Evolutionary conservation across 1,140 invertebrate genomes (phyloP).

Genomic region (Penaeus indicus): DNA sequence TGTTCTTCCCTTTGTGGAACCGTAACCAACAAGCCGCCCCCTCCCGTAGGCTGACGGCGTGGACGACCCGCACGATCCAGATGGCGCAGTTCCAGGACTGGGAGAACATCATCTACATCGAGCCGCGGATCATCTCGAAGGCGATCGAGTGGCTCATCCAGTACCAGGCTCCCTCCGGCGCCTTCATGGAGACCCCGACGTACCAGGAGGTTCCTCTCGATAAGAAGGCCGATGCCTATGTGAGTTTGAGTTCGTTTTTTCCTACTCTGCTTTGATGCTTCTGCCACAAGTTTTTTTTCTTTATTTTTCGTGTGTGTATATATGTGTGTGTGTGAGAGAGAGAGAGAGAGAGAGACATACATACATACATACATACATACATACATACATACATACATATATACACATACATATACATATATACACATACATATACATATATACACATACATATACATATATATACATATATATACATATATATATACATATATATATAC

Average conservation of each 20-base stretch:
- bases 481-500: too few relatives aligned
- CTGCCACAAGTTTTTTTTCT: too few relatives aligned
- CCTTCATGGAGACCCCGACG: conserved; percentile 71
- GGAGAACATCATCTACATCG: conserved; percentile 73
- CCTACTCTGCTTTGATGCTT: background rate
- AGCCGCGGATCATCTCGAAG: conserved; percentile 70
- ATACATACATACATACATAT: background rate
- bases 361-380: background rate
- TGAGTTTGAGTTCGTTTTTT: conserved; percentile 4
- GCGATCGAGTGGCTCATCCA: conserved; percentile 71
- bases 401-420: too few relatives aligned
- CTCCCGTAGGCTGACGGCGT: conserved; percentile 72
- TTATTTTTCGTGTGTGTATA: too few relatives aligned
- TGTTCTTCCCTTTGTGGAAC: too few relatives aligned
- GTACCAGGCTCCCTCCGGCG: conserved; percentile 71
- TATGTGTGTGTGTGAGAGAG: too few relatives aligned
- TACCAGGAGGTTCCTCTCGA: conserved; percentile 65
- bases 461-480: too few relatives aligned
- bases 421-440: background rate
- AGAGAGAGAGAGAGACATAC: too few relatives aligned
- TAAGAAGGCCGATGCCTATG: conserved; percentile 48
- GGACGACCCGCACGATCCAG: conserved; percentile 71
- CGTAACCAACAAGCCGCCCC: background rate
- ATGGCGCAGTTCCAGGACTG: conserved; percentile 73
- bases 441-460: too few relatives aligned